Percentiles rank a stretch among this genome's conserved stretches.
These are phyloP conservation scores for Paedocypris sp. DNA, from an alignment of 2,113 vertebrate genomes.

Conservation along the genomic window DNA sequence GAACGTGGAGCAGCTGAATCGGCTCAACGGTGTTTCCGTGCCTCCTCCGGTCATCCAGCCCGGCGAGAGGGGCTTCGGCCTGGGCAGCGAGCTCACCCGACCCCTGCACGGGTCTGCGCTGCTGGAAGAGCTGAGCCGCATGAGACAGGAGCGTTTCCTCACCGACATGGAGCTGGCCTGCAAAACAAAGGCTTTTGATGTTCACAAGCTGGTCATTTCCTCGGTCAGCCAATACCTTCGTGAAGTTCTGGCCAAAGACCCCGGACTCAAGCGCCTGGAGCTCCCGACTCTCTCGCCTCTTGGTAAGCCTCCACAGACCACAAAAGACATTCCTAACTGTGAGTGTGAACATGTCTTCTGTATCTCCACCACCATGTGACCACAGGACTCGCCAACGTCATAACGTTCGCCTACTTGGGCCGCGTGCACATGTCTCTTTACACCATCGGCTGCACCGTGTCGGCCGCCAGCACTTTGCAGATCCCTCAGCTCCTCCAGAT, in stretches of 20 bases:
- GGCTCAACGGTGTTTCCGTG: constrained; percentile 55
- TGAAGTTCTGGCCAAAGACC: constrained; percentile 66
- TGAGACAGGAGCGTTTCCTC: constrained; percentile 70
- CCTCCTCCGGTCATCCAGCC: constrained; percentile 57
- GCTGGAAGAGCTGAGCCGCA: constrained; percentile 68
- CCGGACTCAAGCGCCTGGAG: constrained; percentile 62
- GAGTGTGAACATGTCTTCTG: no score
- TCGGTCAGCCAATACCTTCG: constrained; percentile 70
- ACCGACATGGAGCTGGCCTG: constrained; percentile 69
- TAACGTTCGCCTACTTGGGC: constrained; percentile 71
- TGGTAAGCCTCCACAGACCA: constrained; percentile 43
- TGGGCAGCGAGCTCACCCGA: constrained; percentile 59
- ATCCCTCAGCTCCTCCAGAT: constrained; percentile 65
- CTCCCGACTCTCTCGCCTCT: constrained; percentile 61
- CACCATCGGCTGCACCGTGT: constrained; percentile 72
- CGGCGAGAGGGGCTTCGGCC: constrained; percentile 57
- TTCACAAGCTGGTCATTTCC: constrained; percentile 70
- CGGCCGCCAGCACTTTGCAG: constrained; percentile 61
- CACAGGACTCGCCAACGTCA: constrained; percentile 62
- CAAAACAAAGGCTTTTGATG: constrained; percentile 71
- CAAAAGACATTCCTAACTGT: not conserved
- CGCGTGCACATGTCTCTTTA: constrained; percentile 74
- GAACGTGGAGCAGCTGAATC: constrained; percentile 63
- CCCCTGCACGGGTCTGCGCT: constrained; percentile 58
- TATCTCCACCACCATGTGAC: no score